Evolutionary conservation across 2,113 vertebrate genomes (phyloP), one percentile per base, ranked within the genome.

Genomic region (Blennius ocellaris): DNA sequence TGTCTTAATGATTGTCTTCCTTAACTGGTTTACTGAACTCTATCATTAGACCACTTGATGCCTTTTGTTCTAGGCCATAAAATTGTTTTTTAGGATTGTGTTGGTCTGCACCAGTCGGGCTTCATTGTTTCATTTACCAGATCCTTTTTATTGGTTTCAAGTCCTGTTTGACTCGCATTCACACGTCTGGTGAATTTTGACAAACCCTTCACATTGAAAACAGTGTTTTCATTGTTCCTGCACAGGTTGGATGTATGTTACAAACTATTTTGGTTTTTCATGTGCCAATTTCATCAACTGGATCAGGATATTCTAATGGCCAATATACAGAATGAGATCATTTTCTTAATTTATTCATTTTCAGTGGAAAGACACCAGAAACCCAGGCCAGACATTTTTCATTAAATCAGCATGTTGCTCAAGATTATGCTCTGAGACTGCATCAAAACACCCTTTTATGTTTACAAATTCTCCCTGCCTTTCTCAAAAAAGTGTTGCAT

Each of bases 131-230:
- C 2, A 58, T 64, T 44, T 39, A 56, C 38, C 9, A 12, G 39
- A 66, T 73, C 63, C 5, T 78, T 80, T 73, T 69, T 59, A 69
- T 69, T 73, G 67, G 11, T n/a, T 60, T 66, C 1, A 40, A 38
- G 60, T 65, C 21, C 21, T 30, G 21, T 30, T 30, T 69, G 21
- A 63, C 41, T 61, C 36, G 21, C 21, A 9, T 30, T 49, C 45
- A 45, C 8, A 61, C 39, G 52, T 41, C 36, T 36, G 3, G 53
- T 60, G 44, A 54, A 15, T 71, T 57, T 38, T 3, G 36, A 2
- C 52, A 69, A 8, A n/a, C 39, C 56, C 30, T 55, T 52, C 60
- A 36, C 43, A 36, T 52, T 36, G 51, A 43, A 12, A 1, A 50
- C 44, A 11, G 10, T 51, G 14, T 57, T 30, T 3, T 59, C 7